A percentile compares a stretch with the other conserved stretches of the same genome.
phyloP scores from a whole-genome alignment of 92 coral and sea anemone genomes.

The Phymanthus crucifer region DNA sequence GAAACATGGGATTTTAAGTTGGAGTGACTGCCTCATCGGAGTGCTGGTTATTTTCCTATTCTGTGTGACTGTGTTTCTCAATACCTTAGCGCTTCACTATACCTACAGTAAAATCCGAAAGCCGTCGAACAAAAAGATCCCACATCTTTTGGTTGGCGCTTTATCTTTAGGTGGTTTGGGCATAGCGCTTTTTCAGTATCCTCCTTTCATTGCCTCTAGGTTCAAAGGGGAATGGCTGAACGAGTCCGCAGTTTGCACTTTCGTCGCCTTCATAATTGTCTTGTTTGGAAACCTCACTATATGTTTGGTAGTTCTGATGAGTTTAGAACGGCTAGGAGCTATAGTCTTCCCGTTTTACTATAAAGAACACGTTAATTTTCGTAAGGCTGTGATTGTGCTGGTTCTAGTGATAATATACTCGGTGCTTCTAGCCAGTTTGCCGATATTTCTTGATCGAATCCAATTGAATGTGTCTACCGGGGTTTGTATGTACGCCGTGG shows the following conservation, averaged over 20 bases:
- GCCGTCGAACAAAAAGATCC: constrained; percentile 87
- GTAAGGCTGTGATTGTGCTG: constrained; percentile 57
- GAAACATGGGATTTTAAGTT: constrained; percentile 18
- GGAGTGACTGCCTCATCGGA: constrained; percentile 73
- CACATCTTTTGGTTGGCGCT: constrained; percentile 86
- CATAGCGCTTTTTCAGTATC: constrained; percentile 70
- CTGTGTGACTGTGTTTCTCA: constrained; percentile 70
- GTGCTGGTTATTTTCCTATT: constrained; percentile 60
- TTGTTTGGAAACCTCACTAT: constrained; percentile 82
- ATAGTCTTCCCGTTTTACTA: constrained; percentile 84
- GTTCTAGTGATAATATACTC: constrained; percentile 59
- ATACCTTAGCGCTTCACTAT: constrained; percentile 75
- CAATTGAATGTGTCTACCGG: constrained; percentile 79
- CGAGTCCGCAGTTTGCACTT: constrained; percentile 62
- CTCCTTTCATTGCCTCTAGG: constrained; percentile 78
- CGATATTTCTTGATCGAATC: constrained; percentile 56
- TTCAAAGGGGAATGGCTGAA: constrained; percentile 76
- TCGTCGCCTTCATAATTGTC: constrained; percentile 75
- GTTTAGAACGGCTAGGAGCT: constrained; percentile 76
- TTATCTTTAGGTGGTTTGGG: constrained; percentile 81
- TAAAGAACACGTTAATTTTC: constrained; percentile 77
- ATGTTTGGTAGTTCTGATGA: constrained; percentile 82
- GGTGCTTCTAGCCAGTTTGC: constrained; percentile 53
- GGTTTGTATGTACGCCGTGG: constrained; percentile 68
- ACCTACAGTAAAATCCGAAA: constrained; percentile 78